Base-by-base conservation (phyloP, 2,888 invertebrate genomes). In the Baccha elongata region DNA sequence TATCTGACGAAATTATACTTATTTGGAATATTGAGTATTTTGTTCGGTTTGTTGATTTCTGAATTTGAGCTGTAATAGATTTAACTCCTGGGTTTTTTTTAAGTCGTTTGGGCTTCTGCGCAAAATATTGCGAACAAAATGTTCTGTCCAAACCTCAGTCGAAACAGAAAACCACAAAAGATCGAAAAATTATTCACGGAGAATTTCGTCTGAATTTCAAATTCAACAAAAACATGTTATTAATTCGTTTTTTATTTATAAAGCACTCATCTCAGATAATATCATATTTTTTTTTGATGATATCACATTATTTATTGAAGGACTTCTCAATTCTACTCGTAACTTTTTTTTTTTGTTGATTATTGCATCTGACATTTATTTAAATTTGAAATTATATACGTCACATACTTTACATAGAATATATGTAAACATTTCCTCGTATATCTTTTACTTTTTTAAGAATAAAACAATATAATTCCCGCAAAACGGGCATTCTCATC, bases 311-410 rank as follows among this genome's bases (percentile, higher is more conserved):
- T 68, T 53, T 50, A 46, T 26, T 64, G 17, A 40, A 64, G 46
- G 32, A 44, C 55, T 23, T 44, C 29, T 5, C 4, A 29, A 44
- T 29, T 60, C 29, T 35, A 17, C 69, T 78, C 73, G 46, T 64
- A 73, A 83, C 73, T 46, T 46, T 72, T 68, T 46, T 72, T 68
- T 48, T 62, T 53, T 73, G 60, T 72, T 50, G 35, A 44, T n/a
- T n/a, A 60, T 55, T 83, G 78, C 72, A 68, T 64, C 48, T 83
- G 83, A 78, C 78, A 73, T 83, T 83, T 68, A 83, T 83, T 78
- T 64, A 68, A 76, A 78, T 78, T 78, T 73, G 13, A 44, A 64
- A 72, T 76, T 73, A 68, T 32, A 17, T 65, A 7, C 8, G 7
- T 50, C 13, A 5, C 35, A 11, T 58, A 19, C 17, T 29, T 29